Conservation (phyloP, 2,113 vertebrate genomes). For the Salvelinus namaycush region DNA sequence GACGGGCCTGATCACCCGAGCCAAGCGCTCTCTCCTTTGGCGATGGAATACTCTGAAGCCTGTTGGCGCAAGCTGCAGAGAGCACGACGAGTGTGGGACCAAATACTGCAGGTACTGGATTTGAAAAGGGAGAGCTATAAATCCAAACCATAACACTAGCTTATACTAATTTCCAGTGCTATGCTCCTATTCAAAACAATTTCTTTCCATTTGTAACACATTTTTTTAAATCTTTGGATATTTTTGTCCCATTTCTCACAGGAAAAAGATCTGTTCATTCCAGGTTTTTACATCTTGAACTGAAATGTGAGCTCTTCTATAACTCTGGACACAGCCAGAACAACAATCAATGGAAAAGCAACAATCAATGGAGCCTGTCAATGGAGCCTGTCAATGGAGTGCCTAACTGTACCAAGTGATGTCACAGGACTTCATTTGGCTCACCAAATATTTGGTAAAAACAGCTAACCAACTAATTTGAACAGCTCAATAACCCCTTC, state of each 20-base stretch:
- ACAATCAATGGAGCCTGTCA: neutral
- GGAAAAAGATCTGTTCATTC: conserved; percentile 59
- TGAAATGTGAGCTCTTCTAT: neutral
- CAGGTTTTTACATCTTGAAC: conserved; percentile 8
- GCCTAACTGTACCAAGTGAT: neutral
- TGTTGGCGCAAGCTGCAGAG: conserved; percentile 71
- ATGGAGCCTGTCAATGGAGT: neutral
- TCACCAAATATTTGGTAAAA: neutral
- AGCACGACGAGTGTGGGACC: conserved; percentile 71
- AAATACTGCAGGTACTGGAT: conserved; percentile 73
- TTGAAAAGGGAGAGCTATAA: too few relatives aligned
- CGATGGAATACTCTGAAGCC: conserved; percentile 80
- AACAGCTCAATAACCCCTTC: neutral
- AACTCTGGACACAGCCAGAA: neutral
- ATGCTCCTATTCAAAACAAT: too few relatives aligned
- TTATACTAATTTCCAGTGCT: too few relatives aligned
- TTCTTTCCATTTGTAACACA: neutral
- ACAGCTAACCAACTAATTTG: neutral
- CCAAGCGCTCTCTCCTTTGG: conserved; percentile 75
- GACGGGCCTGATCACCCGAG: conserved; percentile 62
- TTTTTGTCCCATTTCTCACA: conserved; percentile 37
- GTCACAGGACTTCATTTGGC: neutral
- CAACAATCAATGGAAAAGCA: neutral
- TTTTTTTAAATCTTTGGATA: neutral
- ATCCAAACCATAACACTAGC: too few relatives aligned